phyloP scores from a whole-genome alignment of 2,888 invertebrate species.

The Saturnia japonica region DNA sequence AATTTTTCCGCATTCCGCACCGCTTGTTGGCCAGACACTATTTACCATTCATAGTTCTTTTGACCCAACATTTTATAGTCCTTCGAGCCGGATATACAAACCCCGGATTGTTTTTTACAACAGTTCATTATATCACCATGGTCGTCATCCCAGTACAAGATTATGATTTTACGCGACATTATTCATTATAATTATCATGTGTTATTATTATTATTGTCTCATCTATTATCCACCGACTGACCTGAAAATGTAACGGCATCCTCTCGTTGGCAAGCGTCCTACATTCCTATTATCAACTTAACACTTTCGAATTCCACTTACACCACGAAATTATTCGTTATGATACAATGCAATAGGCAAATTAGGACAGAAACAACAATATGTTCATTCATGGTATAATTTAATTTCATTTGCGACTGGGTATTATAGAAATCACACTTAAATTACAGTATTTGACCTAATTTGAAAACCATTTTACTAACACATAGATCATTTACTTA shows the following conservation, averaged over 20 bases:
- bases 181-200: no score
- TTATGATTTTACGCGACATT: no score
- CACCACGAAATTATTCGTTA: neutral
- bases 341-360: neutral
- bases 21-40: no score
- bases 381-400: slow-evolving; percentile 59
- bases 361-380: slow-evolving; percentile 27
- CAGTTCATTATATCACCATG: no score
- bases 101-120: no score
- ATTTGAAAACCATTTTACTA: slow-evolving; percentile 45
- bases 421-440: slow-evolving; percentile 68
- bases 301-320: neutral
- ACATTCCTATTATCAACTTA: neutral
- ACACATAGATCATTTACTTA: slow-evolving; percentile 41
- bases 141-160: no score
- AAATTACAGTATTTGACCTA: slow-evolving; percentile 48
- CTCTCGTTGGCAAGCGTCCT: neutral
- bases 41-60: no score
- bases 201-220: no score
- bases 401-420: slow-evolving; percentile 75
- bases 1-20: no score
- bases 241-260: neutral
- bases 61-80: no score
- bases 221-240: neutral
- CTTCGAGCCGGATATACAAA: no score